Conservation (phyloP, 1,140 invertebrate species). For the Galleria mellonella region DNA sequence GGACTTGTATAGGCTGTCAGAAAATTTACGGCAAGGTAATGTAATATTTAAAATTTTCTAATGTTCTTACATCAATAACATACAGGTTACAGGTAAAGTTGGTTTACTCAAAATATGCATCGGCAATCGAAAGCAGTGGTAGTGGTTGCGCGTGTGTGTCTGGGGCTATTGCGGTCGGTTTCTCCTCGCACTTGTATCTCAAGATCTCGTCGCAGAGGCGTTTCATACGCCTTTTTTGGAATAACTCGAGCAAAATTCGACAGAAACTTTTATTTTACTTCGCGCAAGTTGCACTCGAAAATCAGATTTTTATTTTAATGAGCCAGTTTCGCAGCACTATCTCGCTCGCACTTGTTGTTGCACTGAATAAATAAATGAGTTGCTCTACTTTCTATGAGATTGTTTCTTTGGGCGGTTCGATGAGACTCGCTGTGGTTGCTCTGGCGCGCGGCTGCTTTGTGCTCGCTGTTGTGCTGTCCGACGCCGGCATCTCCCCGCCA, state of each 20-base stretch:
- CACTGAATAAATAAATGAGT: conserved; percentile 71
- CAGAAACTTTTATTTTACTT: conserved; percentile 65
- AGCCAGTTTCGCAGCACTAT: conserved; percentile 59
- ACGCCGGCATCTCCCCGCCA: conserved; percentile 2
- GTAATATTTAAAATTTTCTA: background rate
- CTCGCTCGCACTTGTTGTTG: conserved; percentile 64
- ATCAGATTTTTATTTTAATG: conserved; percentile 73
- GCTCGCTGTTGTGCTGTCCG: conserved; percentile 9
- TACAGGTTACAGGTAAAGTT: too few relatives aligned
- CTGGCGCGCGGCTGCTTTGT: conserved; percentile 24
- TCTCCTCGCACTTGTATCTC: conserved; percentile 58
- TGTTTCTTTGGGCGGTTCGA: conserved; percentile 62
- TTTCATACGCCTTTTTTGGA: conserved; percentile 62
- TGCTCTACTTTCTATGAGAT: conserved; percentile 73
- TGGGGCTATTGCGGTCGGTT: conserved; percentile 59
- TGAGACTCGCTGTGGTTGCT: conserved; percentile 32
- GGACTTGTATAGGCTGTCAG: too few relatives aligned
- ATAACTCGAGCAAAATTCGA: conserved; percentile 70
- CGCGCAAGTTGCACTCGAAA: conserved; percentile 63
- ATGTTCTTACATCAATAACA: too few relatives aligned
- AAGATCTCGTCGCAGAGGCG: conserved; percentile 48
- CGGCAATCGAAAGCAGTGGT: conserved; percentile 25
- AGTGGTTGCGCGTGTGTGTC: conserved; percentile 18
- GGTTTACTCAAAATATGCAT: conserved; percentile 3
- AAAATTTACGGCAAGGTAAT: too few relatives aligned